Evolutionary conservation across 1,140 invertebrate genomes (phyloP).

Genomic region (Drosophila aff.): DNA sequence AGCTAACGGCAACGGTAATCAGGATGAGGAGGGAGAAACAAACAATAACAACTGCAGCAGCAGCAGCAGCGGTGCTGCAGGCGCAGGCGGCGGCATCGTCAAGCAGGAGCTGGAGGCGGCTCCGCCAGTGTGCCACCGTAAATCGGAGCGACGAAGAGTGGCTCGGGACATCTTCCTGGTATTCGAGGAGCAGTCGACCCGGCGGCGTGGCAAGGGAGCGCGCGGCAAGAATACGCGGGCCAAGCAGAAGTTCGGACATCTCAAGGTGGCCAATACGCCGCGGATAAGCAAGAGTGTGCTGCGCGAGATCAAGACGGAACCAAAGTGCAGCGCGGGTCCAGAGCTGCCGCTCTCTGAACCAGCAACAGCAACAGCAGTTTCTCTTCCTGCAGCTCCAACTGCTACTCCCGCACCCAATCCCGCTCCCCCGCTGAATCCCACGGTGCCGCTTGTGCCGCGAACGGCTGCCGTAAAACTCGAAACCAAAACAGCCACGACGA

Average conservation of each 20-base stretch:
- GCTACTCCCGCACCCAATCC: neutral
- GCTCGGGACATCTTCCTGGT: slow-evolving; percentile 83
- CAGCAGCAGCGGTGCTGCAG: slow-evolving; percentile 21
- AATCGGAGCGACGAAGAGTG: slow-evolving; percentile 81
- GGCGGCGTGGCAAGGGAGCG: slow-evolving; percentile 66
- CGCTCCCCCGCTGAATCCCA: neutral
- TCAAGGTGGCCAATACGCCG: slow-evolving; percentile 76
- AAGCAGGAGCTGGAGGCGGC: slow-evolving; percentile 71
- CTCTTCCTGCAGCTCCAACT: slow-evolving; percentile 1
- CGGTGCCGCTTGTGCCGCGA: slow-evolving; percentile 26
- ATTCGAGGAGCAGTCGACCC: slow-evolving; percentile 75
- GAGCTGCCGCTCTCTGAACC: slow-evolving; percentile 1
- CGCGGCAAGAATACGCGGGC: slow-evolving; percentile 55
- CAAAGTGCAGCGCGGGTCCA: slow-evolving; percentile 66
- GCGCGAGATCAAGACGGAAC: slow-evolving; percentile 82
- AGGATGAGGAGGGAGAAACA: slow-evolving; percentile 29
- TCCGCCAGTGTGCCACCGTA: slow-evolving; percentile 73
- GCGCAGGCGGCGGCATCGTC: slow-evolving; percentile 26
- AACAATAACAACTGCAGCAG: slow-evolving; percentile 40
- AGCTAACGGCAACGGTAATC: slow-evolving; percentile 49
- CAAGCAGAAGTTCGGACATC: slow-evolving; percentile 79
- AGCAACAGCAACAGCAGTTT: neutral
- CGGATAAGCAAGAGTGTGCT: slow-evolving; percentile 66
- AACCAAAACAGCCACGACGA: slow-evolving; percentile 61
- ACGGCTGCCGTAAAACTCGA: slow-evolving; percentile 70